A percentile compares a stretch with the other conserved stretches of the same genome.
phyloP scores from a whole-genome alignment of 2,113 vertebrate species.

The Pardalotus punctatus region DNA sequence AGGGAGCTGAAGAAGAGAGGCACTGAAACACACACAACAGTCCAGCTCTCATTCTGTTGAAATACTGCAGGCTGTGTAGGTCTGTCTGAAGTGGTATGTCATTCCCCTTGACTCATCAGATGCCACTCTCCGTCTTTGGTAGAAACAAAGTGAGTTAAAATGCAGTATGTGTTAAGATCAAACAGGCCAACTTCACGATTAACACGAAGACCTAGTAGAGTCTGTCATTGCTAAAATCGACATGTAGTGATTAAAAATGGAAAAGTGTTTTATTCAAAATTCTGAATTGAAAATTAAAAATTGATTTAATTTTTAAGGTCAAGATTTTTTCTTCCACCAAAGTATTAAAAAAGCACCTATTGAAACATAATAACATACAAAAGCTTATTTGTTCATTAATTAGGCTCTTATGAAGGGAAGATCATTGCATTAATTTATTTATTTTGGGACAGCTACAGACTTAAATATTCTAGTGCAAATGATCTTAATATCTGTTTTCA shows the following conservation, averaged over 20 bases:
- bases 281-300: neutral
- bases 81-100: neutral
- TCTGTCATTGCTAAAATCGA: neutral
- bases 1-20: neutral
- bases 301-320: neutral
- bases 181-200: neutral
- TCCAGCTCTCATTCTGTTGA: neutral
- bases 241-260: neutral
- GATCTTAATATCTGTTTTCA: neutral
- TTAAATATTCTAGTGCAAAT: neutral
- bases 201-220: neutral
- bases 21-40: neutral
- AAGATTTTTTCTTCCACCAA: neutral
- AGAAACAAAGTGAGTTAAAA: neutral
- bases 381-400: neutral
- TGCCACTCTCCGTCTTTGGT: neutral
- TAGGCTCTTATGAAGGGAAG: neutral
- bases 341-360: neutral
- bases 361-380: neutral
- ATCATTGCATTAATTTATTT: neutral
- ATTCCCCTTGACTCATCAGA: neutral
- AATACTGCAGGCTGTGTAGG: neutral
- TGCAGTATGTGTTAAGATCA: neutral
- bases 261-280: accelerated
- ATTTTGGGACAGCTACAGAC: neutral